Evolutionary conservation across 1,140 invertebrate species (phyloP).

Genomic region (Cryptotermes secundus): DNA sequence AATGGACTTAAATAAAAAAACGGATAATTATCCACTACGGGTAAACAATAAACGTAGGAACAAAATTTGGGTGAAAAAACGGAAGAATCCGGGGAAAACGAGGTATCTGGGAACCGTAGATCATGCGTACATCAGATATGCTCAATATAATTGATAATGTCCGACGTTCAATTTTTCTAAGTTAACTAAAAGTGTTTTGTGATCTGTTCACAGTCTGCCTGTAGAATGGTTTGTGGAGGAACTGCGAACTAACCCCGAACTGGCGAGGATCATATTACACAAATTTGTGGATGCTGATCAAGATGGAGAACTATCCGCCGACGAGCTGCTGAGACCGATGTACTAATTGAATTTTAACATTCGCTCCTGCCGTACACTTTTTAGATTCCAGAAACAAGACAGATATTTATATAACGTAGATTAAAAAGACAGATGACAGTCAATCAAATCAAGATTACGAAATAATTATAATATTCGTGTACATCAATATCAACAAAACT

Average conservation of each 20-base stretch:
- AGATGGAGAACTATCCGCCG: slow-evolving; percentile 46
- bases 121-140: too few relatives aligned
- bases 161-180: too few relatives aligned
- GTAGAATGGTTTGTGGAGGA: slow-evolving; percentile 58
- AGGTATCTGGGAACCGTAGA: too few relatives aligned
- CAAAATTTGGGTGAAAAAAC: too few relatives aligned
- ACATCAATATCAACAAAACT: background rate
- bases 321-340: slow-evolving; percentile 32
- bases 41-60: too few relatives aligned
- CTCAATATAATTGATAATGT: too few relatives aligned
- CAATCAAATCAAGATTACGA: background rate
- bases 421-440: background rate
- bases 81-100: too few relatives aligned
- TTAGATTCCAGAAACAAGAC: background rate
- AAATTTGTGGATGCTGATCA: slow-evolving; percentile 60
- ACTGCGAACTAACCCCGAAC: slow-evolving; percentile 56
- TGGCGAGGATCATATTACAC: slow-evolving; percentile 54
- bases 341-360: slow-evolving; percentile 10
- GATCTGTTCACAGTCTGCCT: slow-evolving; percentile 44
- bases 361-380: slow-evolving; percentile 4
- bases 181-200: background rate
- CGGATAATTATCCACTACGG: too few relatives aligned
- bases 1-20: too few relatives aligned
- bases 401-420: background rate
- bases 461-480: background rate